Evolutionary conservation across 2,797 vertebrate genomes (phyloP).

Genomic region (Sebastes steindachneri): DNA sequence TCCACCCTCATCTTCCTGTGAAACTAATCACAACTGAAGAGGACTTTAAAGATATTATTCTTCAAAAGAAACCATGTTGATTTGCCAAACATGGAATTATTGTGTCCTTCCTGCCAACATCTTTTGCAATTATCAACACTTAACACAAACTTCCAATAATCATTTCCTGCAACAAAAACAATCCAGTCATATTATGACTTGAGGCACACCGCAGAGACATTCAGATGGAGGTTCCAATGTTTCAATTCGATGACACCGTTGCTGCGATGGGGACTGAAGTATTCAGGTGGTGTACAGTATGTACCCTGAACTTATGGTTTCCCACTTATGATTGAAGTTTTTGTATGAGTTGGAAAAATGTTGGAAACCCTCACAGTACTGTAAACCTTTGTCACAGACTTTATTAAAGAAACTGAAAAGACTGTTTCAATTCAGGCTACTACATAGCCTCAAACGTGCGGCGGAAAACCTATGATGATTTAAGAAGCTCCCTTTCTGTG

Average conservation of each 20-base stretch:
- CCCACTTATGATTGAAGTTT: not conserved
- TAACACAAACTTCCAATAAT: conserved; percentile 15
- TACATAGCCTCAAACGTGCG: conserved; percentile 1
- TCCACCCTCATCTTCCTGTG: not conserved
- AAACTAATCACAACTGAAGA: not conserved
- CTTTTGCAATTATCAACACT: conserved; percentile 6
- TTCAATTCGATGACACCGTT: conserved; percentile 8
- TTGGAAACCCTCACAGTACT: not conserved
- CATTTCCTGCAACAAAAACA: conserved; percentile 14
- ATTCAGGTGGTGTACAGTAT: not conserved
- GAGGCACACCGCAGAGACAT: conserved; percentile 5
- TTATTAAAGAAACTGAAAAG: conserved; percentile 14
- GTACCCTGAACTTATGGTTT: not conserved
- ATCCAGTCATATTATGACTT: conserved; percentile 10
- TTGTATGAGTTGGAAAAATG: not conserved
- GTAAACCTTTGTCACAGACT: not conserved
- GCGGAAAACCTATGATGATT: conserved; percentile 13
- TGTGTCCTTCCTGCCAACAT: not conserved
- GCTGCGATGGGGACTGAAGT: not conserved
- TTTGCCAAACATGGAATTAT: conserved; percentile 6
- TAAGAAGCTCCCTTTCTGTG: conserved; percentile 21
- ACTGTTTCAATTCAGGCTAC: not conserved
- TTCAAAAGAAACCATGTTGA: conserved; percentile 5
- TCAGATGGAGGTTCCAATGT: conserved; percentile 1
- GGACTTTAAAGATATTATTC: not conserved